Conservation (phyloP, 2,888 invertebrate genomes). For the Bellardia bayeri region DNA sequence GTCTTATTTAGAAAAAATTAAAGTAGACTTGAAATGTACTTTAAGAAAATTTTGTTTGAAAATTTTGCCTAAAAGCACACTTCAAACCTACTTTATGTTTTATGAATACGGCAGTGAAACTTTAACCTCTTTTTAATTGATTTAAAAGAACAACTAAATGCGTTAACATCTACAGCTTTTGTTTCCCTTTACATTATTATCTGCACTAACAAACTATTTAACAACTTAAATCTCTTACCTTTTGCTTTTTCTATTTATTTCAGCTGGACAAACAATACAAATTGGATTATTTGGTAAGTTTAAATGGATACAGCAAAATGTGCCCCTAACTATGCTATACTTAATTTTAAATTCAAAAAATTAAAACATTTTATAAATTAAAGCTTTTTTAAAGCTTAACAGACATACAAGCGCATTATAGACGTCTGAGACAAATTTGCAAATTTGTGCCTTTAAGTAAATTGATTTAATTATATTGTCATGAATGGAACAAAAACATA, state of each 20-base stretch:
- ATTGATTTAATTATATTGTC: background rate
- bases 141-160: too few species aligned
- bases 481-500: background rate
- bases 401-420: background rate
- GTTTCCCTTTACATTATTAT: too few species aligned
- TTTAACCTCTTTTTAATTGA: too few species aligned
- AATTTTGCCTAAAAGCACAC: too few species aligned
- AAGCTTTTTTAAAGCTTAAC: slow-evolving; percentile 2
- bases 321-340: background rate
- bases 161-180: too few species aligned
- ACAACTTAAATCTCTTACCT: background rate
- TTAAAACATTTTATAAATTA: background rate
- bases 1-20: too few species aligned
- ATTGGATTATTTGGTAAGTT: slow-evolving; percentile 78
- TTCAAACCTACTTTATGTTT: too few species aligned
- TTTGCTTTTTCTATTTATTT: slow-evolving; percentile 50
- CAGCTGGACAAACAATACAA: slow-evolving; percentile 76
- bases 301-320: background rate
- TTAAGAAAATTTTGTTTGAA: too few species aligned
- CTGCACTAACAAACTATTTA: too few species aligned
- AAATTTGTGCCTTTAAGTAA: slow-evolving; percentile 1
- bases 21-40: too few species aligned
- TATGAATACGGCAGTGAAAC: too few species aligned
- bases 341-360: background rate
- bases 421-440: background rate